These are phyloP conservation scores for Hedychridium roseum DNA, from an alignment of 2,888 invertebrate genomes.

Conservation along the genomic window DNA sequence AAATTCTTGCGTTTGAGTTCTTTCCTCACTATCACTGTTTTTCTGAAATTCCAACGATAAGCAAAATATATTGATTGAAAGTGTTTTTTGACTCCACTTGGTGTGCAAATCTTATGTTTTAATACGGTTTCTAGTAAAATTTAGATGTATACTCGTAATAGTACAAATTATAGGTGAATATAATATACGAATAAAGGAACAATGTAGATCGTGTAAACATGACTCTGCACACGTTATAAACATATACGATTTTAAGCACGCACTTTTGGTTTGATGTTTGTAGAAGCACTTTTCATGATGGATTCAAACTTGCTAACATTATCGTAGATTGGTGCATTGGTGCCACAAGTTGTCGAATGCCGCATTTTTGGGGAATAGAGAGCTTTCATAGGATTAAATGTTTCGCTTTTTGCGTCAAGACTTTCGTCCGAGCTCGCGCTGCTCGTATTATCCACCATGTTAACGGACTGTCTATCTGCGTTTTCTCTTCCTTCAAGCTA, in stretches of 20 bases:
- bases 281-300: slow-evolving; percentile 57
- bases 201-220: slow-evolving; percentile 8
- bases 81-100: too few relatives aligned
- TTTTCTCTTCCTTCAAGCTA: too few relatives aligned
- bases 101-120: too few relatives aligned
- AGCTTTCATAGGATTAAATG: slow-evolving; percentile 77
- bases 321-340: slow-evolving; percentile 72
- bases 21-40: slow-evolving; percentile 14
- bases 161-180: too few relatives aligned
- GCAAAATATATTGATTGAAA: too few relatives aligned
- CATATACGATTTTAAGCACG: slow-evolving; percentile 17
- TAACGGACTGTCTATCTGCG: too few relatives aligned
- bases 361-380: slow-evolving; percentile 69
- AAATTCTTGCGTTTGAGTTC: too few relatives aligned
- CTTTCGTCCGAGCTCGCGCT: slow-evolving; percentile 60
- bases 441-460: slow-evolving; percentile 48
- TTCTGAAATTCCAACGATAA: too few relatives aligned
- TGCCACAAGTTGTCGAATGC: slow-evolving; percentile 67
- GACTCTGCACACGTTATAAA: not conserved
- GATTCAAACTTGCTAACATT: slow-evolving; percentile 73
- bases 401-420: slow-evolving; percentile 67
- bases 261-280: slow-evolving; percentile 56
- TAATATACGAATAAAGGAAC: slow-evolving; percentile 2
- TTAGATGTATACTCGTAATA: too few relatives aligned
- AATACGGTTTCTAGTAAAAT: too few relatives aligned